Evolutionary conservation across 2,113 vertebrate species (phyloP), one percentile per base, ranked within the genome.

Genomic region (Nycticebus coucang): DNA sequence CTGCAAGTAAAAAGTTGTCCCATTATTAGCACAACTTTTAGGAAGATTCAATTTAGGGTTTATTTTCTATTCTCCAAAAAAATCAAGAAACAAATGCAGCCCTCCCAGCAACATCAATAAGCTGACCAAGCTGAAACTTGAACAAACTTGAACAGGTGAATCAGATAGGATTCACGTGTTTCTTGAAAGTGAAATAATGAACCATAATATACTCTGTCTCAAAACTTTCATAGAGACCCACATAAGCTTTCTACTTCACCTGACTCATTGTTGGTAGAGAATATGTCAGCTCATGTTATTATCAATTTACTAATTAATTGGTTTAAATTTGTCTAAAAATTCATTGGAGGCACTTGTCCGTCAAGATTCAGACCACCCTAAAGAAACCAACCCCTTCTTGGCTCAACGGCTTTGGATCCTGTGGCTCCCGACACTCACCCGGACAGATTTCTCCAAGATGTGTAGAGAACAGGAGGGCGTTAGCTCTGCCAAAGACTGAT

Each of bases 381-480:
- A 88, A 93, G 72, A 95, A 69, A 35, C 33, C 33, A 55, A n/a
- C 11, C 18, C 55, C 62, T 64, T 83, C 59, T 33, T 33, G 64
- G 24, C 78, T 64, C 5, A 75, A 41, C 11, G 7, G 30, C 21
- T 30, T 11, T 33, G 55, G 28, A 30, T 78, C 30, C 33, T 1
- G 0, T 5, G 9, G 68, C 28, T 64, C 22, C 74, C 64, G 59
- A 55, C 50, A 24, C 28, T 89, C 69, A 53, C 74, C 24, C 45
- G 28, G 30, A 62, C 59, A 92, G 71, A 22, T 80, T 82, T 92
- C 86, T 93, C 57, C 68, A 90, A 93, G 85, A 85, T 5, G 37
- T 5, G 1, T 22, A 18, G 45, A 92, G 30, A 95, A 89, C 24
- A 95, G 24, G 60, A 87, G 45, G 74, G 57, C 90, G 71, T 69